phyloP scores from a whole-genome alignment of 1,140 invertebrate species.

The Charaxes varanes region DNA sequence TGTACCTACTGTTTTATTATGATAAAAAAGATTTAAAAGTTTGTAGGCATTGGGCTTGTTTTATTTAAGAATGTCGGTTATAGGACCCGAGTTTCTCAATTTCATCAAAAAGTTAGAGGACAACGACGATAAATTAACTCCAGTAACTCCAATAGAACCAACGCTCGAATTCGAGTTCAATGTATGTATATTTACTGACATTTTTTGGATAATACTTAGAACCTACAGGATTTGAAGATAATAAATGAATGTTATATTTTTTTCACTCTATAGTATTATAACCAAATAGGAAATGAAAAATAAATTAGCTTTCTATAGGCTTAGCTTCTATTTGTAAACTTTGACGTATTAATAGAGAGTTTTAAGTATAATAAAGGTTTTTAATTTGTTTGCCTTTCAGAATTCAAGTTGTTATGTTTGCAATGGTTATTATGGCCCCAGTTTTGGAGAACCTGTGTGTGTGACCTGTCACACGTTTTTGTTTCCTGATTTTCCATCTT shows the following conservation, averaged over 20 bases:
- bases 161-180: slow-evolving; percentile 56
- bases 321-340: neutral
- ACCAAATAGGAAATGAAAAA: too few species aligned
- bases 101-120: slow-evolving; percentile 61
- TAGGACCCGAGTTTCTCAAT: slow-evolving; percentile 47
- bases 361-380: neutral
- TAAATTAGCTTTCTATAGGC: too few species aligned
- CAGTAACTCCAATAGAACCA: slow-evolving; percentile 35
- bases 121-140: slow-evolving; percentile 51
- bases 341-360: too few species aligned
- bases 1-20: too few species aligned
- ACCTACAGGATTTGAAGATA: too few species aligned
- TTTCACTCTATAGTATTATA: too few species aligned
- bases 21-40: neutral
- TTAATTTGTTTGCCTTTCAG: slow-evolving; percentile 61
- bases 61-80: slow-evolving; percentile 40
- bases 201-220: too few species aligned
- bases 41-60: too few species aligned
- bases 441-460: slow-evolving; percentile 93
- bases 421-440: slow-evolving; percentile 94
- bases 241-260: too few species aligned
- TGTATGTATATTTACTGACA: too few species aligned
- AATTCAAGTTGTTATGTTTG: slow-evolving; percentile 85
- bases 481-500: slow-evolving; percentile 85
- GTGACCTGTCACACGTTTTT: slow-evolving; percentile 93